phyloP scores from a whole-genome alignment of 64 coral and sea anemone species.

The Dendrophyllia cribrosa region DNA sequence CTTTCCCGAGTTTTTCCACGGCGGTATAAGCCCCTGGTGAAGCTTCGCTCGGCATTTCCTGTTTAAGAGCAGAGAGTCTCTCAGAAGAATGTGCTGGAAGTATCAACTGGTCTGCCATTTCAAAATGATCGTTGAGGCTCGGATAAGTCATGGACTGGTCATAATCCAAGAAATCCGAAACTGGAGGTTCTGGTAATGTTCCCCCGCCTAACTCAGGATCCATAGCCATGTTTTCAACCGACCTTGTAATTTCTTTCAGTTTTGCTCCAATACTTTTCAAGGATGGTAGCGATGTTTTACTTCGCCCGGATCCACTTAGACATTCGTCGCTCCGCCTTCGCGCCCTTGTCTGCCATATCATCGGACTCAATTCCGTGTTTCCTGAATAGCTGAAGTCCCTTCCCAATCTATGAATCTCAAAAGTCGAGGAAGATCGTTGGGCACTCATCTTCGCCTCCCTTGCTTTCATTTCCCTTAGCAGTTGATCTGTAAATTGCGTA shows the following conservation, averaged over 20 bases:
- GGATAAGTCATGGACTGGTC: neutral
- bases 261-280: conserved; percentile 31
- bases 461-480: conserved; percentile 67
- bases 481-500: conserved; percentile 64
- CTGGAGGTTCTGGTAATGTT: neutral
- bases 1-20: conserved; percentile 23
- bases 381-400: neutral
- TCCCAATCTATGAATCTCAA: neutral
- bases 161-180: neutral
- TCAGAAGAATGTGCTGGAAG: neutral
- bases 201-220: neutral
- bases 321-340: neutral
- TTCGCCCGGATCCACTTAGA: neutral
- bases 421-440: neutral
- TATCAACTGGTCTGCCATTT: neutral
- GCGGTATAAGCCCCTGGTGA: neutral
- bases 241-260: conserved; percentile 49
- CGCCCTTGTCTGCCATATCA: neutral
- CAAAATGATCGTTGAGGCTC: neutral
- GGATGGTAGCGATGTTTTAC: neutral
- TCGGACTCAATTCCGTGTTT: neutral
- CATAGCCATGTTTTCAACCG: conserved; percentile 43
- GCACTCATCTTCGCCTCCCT: conserved; percentile 20
- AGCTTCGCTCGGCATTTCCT: neutral
- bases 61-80: neutral